These are phyloP conservation scores for Chromobotia macracanthus DNA, from an alignment of 2,797 vertebrate genomes.

Conservation along the genomic window DNA sequence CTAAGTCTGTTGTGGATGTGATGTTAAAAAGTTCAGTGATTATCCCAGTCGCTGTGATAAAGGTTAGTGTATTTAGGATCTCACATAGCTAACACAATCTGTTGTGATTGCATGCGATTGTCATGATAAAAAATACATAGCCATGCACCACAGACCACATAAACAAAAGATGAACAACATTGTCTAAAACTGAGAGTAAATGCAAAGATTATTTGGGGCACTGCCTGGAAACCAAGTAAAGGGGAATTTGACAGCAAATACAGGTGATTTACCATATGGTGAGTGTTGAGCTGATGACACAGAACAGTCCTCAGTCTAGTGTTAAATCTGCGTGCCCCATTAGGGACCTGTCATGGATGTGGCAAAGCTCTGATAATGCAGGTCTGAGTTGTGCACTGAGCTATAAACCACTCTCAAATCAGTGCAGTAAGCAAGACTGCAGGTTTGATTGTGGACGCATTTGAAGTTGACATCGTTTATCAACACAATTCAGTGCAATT, in stretches of 20 bases:
- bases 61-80: neutral
- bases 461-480: neutral
- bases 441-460: neutral
- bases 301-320: neutral
- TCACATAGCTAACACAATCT: neutral
- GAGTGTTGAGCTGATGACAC: neutral
- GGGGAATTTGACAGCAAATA: conserved; percentile 14
- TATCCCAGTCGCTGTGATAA: neutral
- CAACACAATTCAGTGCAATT: neutral
- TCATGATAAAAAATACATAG: conserved; percentile 5
- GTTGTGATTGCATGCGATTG: too few relatives aligned
- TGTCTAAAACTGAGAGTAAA: neutral
- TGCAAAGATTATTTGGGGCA: neutral
- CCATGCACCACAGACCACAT: neutral
- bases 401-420: conserved; percentile 7
- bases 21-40: conserved; percentile 2
- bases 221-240: neutral
- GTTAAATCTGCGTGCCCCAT: neutral
- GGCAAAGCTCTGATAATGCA: conserved; percentile 12
- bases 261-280: conserved; percentile 1
- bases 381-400: neutral
- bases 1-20: neutral
- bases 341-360: conserved; percentile 4
- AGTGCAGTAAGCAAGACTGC: conserved; percentile 17
- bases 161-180: conserved; percentile 1